Evolutionary conservation across 2,888 invertebrate genomes (phyloP), one percentile per base, ranked within the genome.

Genomic region (Folsomia manolachei): DNA sequence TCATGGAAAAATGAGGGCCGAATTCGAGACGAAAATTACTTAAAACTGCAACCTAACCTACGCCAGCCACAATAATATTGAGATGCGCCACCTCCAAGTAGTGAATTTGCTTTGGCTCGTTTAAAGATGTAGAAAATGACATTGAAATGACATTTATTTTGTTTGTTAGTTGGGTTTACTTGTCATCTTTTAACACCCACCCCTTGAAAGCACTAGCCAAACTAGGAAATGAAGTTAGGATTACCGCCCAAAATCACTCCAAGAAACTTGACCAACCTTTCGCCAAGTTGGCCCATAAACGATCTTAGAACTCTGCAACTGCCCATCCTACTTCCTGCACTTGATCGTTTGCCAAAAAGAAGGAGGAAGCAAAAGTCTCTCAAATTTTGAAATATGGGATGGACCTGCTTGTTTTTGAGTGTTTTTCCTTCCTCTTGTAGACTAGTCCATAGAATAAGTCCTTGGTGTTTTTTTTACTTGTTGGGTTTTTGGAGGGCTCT

Each of bases 311-410:
- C 2, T 21, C n/a, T n/a, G 2, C 25, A 11, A 23, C 62, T 27
- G 64, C 64, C 64, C 64, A 27, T 64, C 64, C 64, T 27, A 64
- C 64, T 64, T 64, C 64, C 64, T 56, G 27, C 52, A 67, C 62
- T 56, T 61, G 64, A 56, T 56, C 27, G 52, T 70, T 63, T 67
- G 74, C 74, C 71, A 74, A 72, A 72, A 71, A 69, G 53, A 69
- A 39, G 39, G 39, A 39, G 39, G n/a, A n/a, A n/a, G n/a, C n/a
- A n/a, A n/a, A n/a, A n/a, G n/a, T n/a, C n/a, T n/a, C n/a, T 39
- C 39, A 39, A 39, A 68, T 68, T 73, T 68, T 73, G 27, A 64
- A 64, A 64, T 60, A 7, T 7, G 64, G 64, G 64, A 64, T 64
- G 70, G 69, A 61, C 60, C 24, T 27, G 63, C 51, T 63, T 39